A percentile compares a stretch with the other conserved stretches of the same genome.
Conservation (phyloP, 1,140 invertebrate species). For the Ridgeia piscesae region DNA sequence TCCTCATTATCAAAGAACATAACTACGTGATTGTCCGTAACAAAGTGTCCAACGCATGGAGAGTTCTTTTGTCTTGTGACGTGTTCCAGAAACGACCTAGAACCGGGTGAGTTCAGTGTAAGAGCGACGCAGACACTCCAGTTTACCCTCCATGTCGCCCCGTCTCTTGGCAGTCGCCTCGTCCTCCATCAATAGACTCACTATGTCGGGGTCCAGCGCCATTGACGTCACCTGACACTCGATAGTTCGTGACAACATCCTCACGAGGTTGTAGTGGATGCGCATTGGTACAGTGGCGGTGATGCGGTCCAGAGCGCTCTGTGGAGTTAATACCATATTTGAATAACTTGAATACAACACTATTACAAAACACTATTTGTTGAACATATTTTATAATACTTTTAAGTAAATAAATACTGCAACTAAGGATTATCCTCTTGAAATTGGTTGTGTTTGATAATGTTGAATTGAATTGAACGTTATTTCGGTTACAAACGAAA, state of each 20-base stretch:
- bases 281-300: conserved; percentile 13
- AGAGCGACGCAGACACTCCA: conserved; percentile 63
- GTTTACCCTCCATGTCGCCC: conserved; percentile 32
- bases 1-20: neutral
- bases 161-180: conserved; percentile 80
- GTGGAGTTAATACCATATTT: neutral
- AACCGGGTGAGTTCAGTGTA: conserved; percentile 69
- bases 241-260: conserved; percentile 22
- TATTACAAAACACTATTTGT: no score
- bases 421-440: no score
- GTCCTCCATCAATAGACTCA: conserved; percentile 85
- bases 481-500: no score
- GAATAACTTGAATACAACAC: no score
- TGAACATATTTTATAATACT: no score
- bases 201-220: neutral
- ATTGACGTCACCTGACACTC: neutral
- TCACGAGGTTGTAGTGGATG: conserved; percentile 23
- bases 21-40: no score
- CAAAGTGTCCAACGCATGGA: neutral
- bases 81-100: conserved; percentile 41
- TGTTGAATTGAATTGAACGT: no score
- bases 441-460: no score
- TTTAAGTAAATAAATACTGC: no score
- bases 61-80: neutral
- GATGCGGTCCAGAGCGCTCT: conserved; percentile 12